Conservation (phyloP, 2,888 invertebrate species). For the Athripsodes cinereus region DNA sequence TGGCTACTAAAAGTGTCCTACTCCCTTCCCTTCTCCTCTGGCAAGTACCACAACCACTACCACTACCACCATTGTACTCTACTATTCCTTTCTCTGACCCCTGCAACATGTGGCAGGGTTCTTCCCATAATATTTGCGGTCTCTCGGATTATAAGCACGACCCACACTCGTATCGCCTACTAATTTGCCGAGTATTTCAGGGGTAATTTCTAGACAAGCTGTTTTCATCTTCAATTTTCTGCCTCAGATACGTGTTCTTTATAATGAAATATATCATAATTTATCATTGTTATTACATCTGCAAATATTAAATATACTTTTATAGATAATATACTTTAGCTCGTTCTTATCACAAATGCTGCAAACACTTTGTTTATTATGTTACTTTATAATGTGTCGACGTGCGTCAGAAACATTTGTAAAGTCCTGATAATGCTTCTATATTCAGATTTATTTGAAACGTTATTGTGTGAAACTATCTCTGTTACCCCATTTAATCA, state of each 20-base stretch:
- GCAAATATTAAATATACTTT: no score
- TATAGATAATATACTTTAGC: no score
- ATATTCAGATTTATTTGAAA: no score
- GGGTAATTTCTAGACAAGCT: slow-evolving; percentile 1
- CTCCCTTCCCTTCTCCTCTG: neutral
- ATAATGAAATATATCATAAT: slow-evolving; percentile 1
- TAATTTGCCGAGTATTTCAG: slow-evolving; percentile 6
- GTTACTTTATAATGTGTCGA: no score
- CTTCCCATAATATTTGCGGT: slow-evolving; percentile 10
- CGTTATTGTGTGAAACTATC: no score
- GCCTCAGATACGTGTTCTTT: slow-evolving; percentile 2
- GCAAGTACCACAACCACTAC: neutral
- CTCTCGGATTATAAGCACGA: slow-evolving; percentile 7
- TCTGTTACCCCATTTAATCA: no score
- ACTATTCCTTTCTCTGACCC: neutral
- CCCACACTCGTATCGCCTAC: slow-evolving; percentile 8
- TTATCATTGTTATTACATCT: neutral
- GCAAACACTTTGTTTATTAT: no score
- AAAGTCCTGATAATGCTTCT: no score
- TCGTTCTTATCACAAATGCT: no score
- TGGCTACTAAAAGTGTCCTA: neutral
- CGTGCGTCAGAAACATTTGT: no score
- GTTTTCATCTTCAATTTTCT: slow-evolving; percentile 5
- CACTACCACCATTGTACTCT: neutral
- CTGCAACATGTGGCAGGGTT: slow-evolving; percentile 9